A percentile compares a stretch with the other conserved stretches of the same genome.
Conservation (phyloP, 2,888 invertebrate species). For the Pterobdella sp. region DNA sequence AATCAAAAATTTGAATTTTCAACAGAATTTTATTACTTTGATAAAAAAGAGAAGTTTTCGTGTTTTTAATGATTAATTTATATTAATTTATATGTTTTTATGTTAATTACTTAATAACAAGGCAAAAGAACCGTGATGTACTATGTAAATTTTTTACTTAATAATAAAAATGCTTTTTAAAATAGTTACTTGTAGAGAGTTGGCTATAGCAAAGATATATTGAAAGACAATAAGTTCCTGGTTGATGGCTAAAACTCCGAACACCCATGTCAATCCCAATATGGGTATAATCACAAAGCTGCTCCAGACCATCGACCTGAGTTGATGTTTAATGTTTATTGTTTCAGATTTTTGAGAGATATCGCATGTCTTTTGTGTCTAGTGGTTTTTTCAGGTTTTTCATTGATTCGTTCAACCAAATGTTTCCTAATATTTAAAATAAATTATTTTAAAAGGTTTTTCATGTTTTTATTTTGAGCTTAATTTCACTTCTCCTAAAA, state of each 20-base stretch:
- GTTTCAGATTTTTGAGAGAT: no score
- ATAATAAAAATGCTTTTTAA: not conserved
- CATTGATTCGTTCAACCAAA: not conserved
- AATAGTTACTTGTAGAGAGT: slow-evolving; percentile 36
- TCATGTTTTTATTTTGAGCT: no score
- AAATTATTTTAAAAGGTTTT: no score
- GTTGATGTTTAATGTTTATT: not conserved
- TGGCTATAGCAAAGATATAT: slow-evolving; percentile 36
- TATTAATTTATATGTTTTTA: not conserved
- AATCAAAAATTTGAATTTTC: slow-evolving; percentile 12
- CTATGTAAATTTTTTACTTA: not conserved
- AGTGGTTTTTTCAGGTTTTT: not conserved
- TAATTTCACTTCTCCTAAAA: no score
- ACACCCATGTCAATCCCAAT: slow-evolving; percentile 37
- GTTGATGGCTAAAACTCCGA: slow-evolving; percentile 37
- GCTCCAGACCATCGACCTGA: slow-evolving; percentile 36
- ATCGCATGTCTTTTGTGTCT: no score
- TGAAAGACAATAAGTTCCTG: slow-evolving; percentile 35
- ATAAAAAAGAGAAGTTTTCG: not conserved
- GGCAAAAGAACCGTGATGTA: no score
- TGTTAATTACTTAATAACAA: no score
- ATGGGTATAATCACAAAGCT: slow-evolving; percentile 36
- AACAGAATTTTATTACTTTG: not conserved
- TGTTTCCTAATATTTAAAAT: no score
- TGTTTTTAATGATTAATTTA: not conserved